Evolutionary conservation across 2,888 invertebrate genomes (phyloP), one percentile per base, ranked within the genome.

Genomic region (Meliscaeva auricollis): DNA sequence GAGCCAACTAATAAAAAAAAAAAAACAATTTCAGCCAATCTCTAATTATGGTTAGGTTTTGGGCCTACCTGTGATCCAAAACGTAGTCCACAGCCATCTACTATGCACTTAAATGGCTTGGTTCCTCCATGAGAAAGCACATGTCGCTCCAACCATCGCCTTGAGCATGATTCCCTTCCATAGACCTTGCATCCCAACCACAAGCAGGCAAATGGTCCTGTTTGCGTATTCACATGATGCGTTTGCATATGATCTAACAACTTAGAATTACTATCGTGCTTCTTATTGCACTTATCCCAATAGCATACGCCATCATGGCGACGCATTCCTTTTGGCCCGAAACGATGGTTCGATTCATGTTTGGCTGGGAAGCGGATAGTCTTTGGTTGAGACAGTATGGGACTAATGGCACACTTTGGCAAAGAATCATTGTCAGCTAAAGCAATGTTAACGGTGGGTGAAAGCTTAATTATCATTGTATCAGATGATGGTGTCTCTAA

Each of bases 161-260:
- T 94, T 6, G 98, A 98, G 91, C 98, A 98, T 8, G 98, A 98
- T 41, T 96, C 96, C 91, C 97, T 96, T 88, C 97, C 97, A 90
- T 97, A 98, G 50, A 98, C 98, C 92, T 98, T 98, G 93, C 98
- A 98, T 66, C 96, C 97, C 89, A 95, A 94, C 98, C 98, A 99
- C 73, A 97, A 94, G 91, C 98, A 98, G 64, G 97, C 95, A 92
- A 96, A 98, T 90, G 96, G 97, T 15, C 95, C 95, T 17, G 95
- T 95, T 93, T 98, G 98, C 68, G 96, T 94, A 92, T 96, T 96
- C 89, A 97, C 97, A 93, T 97, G 97, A 89, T 95, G 95, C 87
- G 94, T 94, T 96, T 97, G 97, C 92, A 97, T 94, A 92, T 97
- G 97, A 92, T 97, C 97, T 89, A 97, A 93, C 88, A 97, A 94